A percentile compares a stretch with the other conserved stretches of the same genome.
Conservation (phyloP, 2,113 vertebrate genomes). For the Xyliphius kryptos region DNA sequence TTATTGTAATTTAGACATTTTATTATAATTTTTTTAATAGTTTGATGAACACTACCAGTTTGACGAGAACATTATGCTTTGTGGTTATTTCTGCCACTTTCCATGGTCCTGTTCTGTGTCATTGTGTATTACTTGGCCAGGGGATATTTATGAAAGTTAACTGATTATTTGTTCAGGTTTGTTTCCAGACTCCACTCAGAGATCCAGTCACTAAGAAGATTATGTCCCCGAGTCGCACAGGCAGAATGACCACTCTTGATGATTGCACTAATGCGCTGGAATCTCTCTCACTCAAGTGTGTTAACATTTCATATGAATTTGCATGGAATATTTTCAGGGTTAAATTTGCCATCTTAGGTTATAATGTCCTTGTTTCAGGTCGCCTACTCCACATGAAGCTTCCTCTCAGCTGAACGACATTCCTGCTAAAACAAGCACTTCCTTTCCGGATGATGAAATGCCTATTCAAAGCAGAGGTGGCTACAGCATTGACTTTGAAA, state of each 20-base stretch:
- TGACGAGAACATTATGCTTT: too few relatives aligned
- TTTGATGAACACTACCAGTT: too few relatives aligned
- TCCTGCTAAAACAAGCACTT: neutral
- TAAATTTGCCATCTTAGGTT: too few relatives aligned
- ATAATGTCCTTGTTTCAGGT: too few relatives aligned
- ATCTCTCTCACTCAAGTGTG: constrained; percentile 39
- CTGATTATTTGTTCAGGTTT: constrained; percentile 74
- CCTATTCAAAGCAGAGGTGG: constrained; percentile 59
- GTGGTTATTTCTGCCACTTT: too few relatives aligned
- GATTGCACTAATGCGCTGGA: constrained; percentile 46
- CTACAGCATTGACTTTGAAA: constrained; percentile 60
- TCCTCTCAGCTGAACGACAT: constrained; percentile 5
- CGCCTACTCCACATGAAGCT: constrained; percentile 4
- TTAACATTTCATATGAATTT: too few relatives aligned
- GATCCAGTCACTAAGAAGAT: constrained; percentile 81
- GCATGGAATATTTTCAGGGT: too few relatives aligned
- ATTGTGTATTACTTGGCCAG: too few relatives aligned
- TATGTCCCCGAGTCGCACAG: constrained; percentile 64
- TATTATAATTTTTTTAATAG: too few relatives aligned
- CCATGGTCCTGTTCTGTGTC: too few relatives aligned
- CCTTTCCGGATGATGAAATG: constrained; percentile 56
- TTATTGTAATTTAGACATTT: too few relatives aligned
- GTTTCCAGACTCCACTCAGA: constrained; percentile 86
- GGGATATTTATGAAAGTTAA: too few relatives aligned
- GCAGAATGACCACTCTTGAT: constrained; percentile 52